phyloP scores from a whole-genome alignment of 2,888 invertebrate genomes.

The Hedychridium roseum region DNA sequence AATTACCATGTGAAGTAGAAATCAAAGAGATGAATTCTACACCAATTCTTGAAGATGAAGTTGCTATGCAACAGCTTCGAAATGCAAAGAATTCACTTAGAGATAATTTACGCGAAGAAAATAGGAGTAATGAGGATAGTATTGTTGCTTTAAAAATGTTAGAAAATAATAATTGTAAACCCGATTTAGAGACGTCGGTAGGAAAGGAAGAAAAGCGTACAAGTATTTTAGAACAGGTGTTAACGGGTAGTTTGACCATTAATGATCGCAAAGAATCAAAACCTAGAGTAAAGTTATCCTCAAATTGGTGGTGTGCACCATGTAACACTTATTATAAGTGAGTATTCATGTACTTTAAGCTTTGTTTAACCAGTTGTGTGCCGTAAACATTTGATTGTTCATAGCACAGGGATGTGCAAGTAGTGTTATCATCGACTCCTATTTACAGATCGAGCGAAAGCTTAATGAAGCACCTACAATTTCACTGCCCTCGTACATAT shows the following conservation, averaged over 20 bases:
- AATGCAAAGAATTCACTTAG: slow-evolving; percentile 3
- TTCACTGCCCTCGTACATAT: slow-evolving; percentile 49
- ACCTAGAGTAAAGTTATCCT: slow-evolving; percentile 37
- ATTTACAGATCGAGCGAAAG: slow-evolving; percentile 46
- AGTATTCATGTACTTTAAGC: slow-evolving; percentile 12
- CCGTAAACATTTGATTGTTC: too few species aligned
- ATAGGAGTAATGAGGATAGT: not conserved
- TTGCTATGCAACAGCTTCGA: slow-evolving; percentile 8
- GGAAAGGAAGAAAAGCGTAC: slow-evolving; percentile 40
- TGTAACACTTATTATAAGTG: slow-evolving; percentile 55
- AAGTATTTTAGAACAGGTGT: slow-evolving; percentile 53
- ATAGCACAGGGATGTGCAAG: too few species aligned
- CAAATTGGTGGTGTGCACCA: slow-evolving; percentile 56
- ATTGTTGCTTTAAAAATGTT: not conserved
- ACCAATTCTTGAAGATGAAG: slow-evolving; percentile 19
- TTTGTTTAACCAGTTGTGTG: too few species aligned
- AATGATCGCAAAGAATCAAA: slow-evolving; percentile 47
- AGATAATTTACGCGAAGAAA: not conserved
- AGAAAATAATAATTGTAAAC: slow-evolving; percentile 7
- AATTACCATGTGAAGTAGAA: slow-evolving; percentile 53
- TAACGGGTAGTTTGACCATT: slow-evolving; percentile 49
- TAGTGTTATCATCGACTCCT: not conserved
- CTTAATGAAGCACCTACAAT: slow-evolving; percentile 50
- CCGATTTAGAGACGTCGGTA: slow-evolving; percentile 11
- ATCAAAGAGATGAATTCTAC: slow-evolving; percentile 44